phyloP scores from a whole-genome alignment of 2,888 invertebrate species.

The Panzeria rudis region DNA sequence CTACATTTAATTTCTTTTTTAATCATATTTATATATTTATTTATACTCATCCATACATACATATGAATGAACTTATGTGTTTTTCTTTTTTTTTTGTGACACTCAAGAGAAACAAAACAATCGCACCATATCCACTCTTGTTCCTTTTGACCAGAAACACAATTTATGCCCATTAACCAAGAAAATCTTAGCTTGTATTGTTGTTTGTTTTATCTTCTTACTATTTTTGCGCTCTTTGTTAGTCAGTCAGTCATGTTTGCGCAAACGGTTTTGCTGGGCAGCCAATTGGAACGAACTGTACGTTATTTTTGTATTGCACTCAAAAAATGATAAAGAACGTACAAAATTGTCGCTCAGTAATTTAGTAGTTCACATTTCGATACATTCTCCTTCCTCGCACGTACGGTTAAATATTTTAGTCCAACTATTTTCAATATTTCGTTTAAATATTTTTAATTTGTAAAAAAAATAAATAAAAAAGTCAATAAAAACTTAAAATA shows the following conservation, averaged over 20 bases:
- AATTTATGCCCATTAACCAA: slow-evolving; percentile 37
- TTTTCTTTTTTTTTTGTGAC: slow-evolving; percentile 4
- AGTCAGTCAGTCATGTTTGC: slow-evolving; percentile 57
- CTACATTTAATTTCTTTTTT: too few species aligned
- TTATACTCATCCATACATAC: too few species aligned
- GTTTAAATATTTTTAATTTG: slow-evolving; percentile 19
- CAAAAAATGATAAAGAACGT: slow-evolving; percentile 58
- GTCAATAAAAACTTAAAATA: background rate
- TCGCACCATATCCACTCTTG: slow-evolving; percentile 48
- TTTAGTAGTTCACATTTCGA: slow-evolving; percentile 66
- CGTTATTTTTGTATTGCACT: slow-evolving; percentile 70
- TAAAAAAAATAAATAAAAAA: slow-evolving; percentile 7
- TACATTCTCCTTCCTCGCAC: slow-evolving; percentile 63
- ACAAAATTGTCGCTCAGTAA: slow-evolving; percentile 64
- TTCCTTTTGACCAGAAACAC: slow-evolving; percentile 70
- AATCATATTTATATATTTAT: too few species aligned
- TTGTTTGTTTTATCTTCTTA: slow-evolving; percentile 9
- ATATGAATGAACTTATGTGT: background rate
- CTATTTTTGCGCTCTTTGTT: slow-evolving; percentile 60
- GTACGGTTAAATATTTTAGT: slow-evolving; percentile 55
- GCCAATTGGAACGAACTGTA: slow-evolving; percentile 72
- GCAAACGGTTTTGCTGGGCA: slow-evolving; percentile 67
- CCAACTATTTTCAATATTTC: slow-evolving; percentile 47
- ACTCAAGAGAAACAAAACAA: slow-evolving; percentile 58
- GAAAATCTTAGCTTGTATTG: slow-evolving; percentile 34